These are phyloP conservation scores for Platycheirus albimanus DNA, from an alignment of 2,888 invertebrate species.

Conservation along the genomic window DNA sequence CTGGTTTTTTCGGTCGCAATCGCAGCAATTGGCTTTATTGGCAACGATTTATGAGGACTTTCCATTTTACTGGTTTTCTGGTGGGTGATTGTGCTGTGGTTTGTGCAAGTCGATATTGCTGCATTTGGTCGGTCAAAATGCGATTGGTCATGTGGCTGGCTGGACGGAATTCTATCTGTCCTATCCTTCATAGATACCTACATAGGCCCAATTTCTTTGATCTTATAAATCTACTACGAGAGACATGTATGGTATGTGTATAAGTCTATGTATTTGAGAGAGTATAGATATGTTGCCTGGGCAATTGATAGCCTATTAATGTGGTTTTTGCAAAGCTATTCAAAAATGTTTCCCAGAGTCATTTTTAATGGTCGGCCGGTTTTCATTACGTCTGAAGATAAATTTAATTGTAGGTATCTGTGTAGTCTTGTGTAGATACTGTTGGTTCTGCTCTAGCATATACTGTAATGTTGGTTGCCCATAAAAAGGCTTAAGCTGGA, in stretches of 20 bases:
- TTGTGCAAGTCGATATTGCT: conserved; percentile 6
- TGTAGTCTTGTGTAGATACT: too few species aligned
- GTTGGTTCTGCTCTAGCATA: too few species aligned
- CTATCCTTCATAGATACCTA: too few species aligned
- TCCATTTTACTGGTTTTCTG: conserved; percentile 69
- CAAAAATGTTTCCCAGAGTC: conserved; percentile 54
- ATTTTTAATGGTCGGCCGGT: conserved; percentile 52
- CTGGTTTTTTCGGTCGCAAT: conserved; percentile 54
- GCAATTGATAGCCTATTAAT: conserved; percentile 69
- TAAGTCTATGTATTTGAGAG: too few species aligned
- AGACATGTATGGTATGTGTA: too few species aligned
- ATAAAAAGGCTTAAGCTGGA: conserved; percentile 31
- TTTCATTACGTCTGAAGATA: conserved; percentile 47
- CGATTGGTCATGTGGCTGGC: conserved; percentile 35
- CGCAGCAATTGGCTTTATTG: conserved; percentile 55
- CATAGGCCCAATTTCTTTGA: conserved; percentile 18
- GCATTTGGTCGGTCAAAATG: conserved; percentile 20
- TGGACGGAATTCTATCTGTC: too few species aligned
- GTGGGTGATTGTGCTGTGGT: not conserved
- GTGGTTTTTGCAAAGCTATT: conserved; percentile 67
- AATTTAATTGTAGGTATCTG: conserved; percentile 53
- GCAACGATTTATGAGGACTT: conserved; percentile 71
- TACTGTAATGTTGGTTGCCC: not conserved
- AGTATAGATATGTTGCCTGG: conserved; percentile 25
- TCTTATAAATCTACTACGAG: not conserved